Percentiles rank a stretch among this genome's conserved stretches.
Conservation (phyloP, 2,888 invertebrate genomes). For the Drosophila pegasa region DNA sequence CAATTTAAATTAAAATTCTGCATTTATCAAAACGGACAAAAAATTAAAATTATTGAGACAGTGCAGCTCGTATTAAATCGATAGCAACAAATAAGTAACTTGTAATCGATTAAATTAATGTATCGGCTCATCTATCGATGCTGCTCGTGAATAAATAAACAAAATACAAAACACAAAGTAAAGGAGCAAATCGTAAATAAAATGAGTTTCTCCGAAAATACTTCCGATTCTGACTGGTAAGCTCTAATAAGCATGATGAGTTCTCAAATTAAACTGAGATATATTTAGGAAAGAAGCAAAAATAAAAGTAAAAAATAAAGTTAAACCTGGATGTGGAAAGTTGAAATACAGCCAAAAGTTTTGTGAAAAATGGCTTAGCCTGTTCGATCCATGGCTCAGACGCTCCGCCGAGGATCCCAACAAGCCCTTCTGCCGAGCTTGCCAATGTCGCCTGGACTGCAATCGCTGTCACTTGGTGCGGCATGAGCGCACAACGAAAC, state of each 20-base stretch:
- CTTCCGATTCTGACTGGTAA: conserved; percentile 82
- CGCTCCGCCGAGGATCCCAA: conserved; percentile 76
- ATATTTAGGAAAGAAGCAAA: conserved; percentile 78
- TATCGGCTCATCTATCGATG: conserved; percentile 38
- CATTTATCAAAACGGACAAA: background rate
- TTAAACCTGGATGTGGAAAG: conserved; percentile 49
- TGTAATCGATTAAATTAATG: conserved; percentile 26
- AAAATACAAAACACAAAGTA: conserved; percentile 23
- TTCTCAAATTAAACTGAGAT: background rate
- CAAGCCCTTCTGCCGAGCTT: conserved; percentile 82
- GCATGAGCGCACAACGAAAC: conserved; percentile 82
- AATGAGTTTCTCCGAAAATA: conserved; percentile 82
- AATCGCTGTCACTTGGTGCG: conserved; percentile 82
- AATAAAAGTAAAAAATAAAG: conserved; percentile 60
- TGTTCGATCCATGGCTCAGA: conserved; percentile 82
- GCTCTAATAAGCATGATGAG: background rate
- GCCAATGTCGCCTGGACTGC: conserved; percentile 81
- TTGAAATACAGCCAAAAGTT: conserved; percentile 81
- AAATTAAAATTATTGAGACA: background rate
- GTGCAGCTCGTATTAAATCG: background rate
- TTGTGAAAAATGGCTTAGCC: conserved; percentile 82
- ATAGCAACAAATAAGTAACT: background rate
- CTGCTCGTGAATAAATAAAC: conserved; percentile 42
- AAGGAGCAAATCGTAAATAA: conserved; percentile 4
- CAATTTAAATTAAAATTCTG: too few relatives aligned